Base-by-base conservation (phyloP, 2,888 invertebrate genomes). In the Xanthorhoe spadicearia region DNA sequence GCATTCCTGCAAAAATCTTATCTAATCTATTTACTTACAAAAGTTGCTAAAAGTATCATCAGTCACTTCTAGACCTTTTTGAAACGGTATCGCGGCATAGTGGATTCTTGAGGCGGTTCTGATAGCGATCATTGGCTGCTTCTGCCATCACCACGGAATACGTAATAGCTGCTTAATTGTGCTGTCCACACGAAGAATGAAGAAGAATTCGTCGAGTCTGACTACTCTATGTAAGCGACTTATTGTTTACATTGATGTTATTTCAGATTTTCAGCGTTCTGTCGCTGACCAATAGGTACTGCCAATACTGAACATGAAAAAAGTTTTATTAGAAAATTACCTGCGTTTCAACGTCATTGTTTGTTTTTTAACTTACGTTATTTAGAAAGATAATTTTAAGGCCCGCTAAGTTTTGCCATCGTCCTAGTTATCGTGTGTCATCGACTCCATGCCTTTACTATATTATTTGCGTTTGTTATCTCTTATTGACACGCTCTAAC, bases 381-480 rank as follows among this genome's bases (percentile, higher is more conserved):
- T n/a, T 46, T 46, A 15, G n/a, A 15, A 15, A 46, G 15, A 46
- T 15, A 15, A 13, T 60, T 64, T n/a, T 23, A 59, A 54, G 43
- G 38, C 46, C 46, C 50, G 50, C 38, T 61, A 28, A 54, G 59
- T 66, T 59, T 50, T 73, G 73, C 72, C 72, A 74, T 75, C 77
- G 81, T 79, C 76, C 79, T 75, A 80, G 78, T 83, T 84, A 82
- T 73, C 75, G 77, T 78, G 80, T 84, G 89, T 87, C 88, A 84
- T 85, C 87, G 87, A 86, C 88, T 82, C 77, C 75, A 79, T 77
- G 80, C 76, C 80, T 85, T 79, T 77, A 80, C 83, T 82, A 79
- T 81, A 81, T 79, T 90, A 87, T 92, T 92, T 90, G 85, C 81
- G 66, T 84, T 82, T 64, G 80, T 87, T 92, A 92, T 92, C 92